Conservation (phyloP, 2,888 invertebrate species). For the Sarcophaga variegata region DNA sequence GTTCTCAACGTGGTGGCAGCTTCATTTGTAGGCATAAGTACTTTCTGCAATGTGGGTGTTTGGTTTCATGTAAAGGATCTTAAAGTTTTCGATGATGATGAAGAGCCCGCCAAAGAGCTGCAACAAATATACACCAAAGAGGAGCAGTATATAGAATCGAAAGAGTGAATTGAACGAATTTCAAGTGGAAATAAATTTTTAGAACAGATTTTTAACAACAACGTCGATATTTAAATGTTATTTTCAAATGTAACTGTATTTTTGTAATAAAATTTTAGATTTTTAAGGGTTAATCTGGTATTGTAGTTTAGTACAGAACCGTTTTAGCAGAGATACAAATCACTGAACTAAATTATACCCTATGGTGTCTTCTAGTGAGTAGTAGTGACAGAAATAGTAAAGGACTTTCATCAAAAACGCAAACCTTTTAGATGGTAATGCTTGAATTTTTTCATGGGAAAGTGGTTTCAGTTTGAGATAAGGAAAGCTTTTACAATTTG, state of each 20-base stretch:
- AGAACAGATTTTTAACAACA: background rate
- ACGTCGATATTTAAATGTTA: background rate
- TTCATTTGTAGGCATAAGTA: conserved; percentile 85
- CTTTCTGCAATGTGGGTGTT: conserved; percentile 86
- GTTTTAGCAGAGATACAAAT: background rate
- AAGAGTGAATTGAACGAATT: conserved; percentile 26
- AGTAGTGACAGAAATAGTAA: no score
- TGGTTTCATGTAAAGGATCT: conserved; percentile 87
- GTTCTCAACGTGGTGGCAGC: conserved; percentile 86
- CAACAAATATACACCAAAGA: background rate
- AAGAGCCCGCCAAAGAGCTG: conserved; percentile 12
- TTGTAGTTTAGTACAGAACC: background rate
- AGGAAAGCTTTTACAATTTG: no score
- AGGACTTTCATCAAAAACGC: no score
- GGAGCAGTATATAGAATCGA: conserved; percentile 22
- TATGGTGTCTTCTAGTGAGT: no score
- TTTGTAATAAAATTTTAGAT: background rate
- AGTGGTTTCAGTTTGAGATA: no score
- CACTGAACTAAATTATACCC: no score
- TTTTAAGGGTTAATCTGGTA: background rate
- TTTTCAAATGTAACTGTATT: background rate
- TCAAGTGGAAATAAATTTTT: background rate
- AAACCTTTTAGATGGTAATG: no score
- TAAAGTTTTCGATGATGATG: conserved; percentile 87
- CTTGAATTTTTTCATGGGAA: no score